Conservation (phyloP, 2,888 invertebrate genomes). For the Orthosia gracilis region DNA sequence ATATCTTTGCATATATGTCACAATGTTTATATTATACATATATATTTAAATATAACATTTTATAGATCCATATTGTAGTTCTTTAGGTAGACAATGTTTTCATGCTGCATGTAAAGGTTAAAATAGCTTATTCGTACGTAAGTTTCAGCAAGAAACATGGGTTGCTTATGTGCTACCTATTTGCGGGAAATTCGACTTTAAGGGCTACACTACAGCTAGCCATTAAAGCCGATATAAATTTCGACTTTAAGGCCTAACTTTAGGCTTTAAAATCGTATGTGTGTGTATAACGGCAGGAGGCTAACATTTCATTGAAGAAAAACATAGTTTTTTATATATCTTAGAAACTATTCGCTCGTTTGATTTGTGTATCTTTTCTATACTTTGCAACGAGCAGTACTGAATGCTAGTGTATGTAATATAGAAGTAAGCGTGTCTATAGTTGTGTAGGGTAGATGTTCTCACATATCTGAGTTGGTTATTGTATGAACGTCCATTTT, state of each 20-base stretch:
- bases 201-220: not conserved
- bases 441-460: slow-evolving; percentile 73
- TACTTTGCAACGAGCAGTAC: slow-evolving; percentile 78
- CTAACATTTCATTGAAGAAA: slow-evolving; percentile 45
- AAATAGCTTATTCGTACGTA: slow-evolving; percentile 43
- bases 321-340: slow-evolving; percentile 61
- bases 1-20: slow-evolving; percentile 59
- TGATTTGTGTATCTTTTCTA: slow-evolving; percentile 69
- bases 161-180: slow-evolving; percentile 46
- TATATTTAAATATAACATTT: slow-evolving; percentile 70
- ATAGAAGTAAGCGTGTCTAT: slow-evolving; percentile 76
- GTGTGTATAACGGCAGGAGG: slow-evolving; percentile 25
- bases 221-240: not conserved
- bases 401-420: slow-evolving; percentile 71
- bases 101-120: slow-evolving; percentile 54
- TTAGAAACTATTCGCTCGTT: slow-evolving; percentile 77
- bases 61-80: slow-evolving; percentile 68
- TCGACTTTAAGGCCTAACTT: slow-evolving; percentile 10
- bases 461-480: slow-evolving; percentile 71
- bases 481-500: slow-evolving; percentile 64
- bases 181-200: slow-evolving; percentile 22
- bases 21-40: slow-evolving; percentile 68
- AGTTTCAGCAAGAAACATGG: slow-evolving; percentile 26
- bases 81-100: slow-evolving; percentile 65
- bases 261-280: slow-evolving; percentile 16